Evolutionary conservation across 2,888 invertebrate species (phyloP).

Genomic region (Protula sp.): DNA sequence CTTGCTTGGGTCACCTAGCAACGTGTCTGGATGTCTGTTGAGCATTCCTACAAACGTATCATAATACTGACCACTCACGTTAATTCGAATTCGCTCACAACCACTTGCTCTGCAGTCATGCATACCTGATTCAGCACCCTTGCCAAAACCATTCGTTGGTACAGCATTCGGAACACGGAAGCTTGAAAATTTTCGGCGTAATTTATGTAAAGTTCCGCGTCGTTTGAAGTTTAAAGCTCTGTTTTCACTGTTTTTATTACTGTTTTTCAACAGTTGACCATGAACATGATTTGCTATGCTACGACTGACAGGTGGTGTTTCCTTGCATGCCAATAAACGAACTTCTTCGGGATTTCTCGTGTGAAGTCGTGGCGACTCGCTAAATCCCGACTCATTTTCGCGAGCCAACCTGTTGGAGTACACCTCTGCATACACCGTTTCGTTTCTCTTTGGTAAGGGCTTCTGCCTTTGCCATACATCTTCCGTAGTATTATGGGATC

Average conservation of each 20-base stretch:
- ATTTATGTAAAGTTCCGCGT: no score
- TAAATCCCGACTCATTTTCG: neutral
- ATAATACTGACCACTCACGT: conserved; percentile 52
- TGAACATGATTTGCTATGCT: neutral
- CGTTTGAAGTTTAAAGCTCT: no score
- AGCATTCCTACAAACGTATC: conserved; percentile 47
- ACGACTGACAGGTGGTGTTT: neutral
- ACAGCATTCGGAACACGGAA: no score
- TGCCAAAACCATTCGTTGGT: no score
- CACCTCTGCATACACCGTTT: neutral
- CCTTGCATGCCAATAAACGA: no score
- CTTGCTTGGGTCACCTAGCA: conserved; percentile 50
- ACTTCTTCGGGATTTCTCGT: no score
- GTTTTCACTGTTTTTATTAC: neutral
- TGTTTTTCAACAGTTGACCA: neutral
- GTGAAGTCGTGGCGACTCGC: neutral
- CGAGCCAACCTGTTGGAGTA: neutral
- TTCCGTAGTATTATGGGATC: conserved; percentile 3
- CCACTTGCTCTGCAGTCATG: conserved; percentile 36
- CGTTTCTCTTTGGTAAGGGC: neutral
- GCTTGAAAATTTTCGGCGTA: no score
- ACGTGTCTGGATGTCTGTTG: conserved; percentile 48
- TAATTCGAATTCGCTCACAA: conserved; percentile 49
- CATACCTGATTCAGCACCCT: neutral
- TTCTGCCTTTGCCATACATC: neutral